phyloP scores from a whole-genome alignment of 2,797 vertebrate genomes.

The Manis crassicaudata region DNA sequence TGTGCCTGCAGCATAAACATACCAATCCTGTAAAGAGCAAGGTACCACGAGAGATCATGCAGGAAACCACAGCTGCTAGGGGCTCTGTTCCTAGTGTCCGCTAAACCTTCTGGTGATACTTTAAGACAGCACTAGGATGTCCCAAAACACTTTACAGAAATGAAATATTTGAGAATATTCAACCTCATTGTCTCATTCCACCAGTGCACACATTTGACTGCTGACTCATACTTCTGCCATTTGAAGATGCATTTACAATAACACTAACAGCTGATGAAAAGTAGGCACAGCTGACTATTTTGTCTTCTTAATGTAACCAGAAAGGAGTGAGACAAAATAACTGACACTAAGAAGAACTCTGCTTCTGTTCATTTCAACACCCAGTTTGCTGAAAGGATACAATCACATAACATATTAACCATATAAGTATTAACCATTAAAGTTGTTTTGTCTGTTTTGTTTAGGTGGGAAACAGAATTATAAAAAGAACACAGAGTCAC shows the following conservation, averaged over 20 bases:
- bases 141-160: constrained; percentile 26
- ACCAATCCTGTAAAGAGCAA: neutral
- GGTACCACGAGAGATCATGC: neutral
- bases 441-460: neutral
- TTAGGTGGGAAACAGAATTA: neutral
- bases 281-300: neutral
- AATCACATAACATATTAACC: neutral
- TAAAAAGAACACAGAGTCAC: neutral
- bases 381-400: neutral
- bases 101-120: neutral
- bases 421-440: neutral
- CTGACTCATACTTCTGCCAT: neutral
- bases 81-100: neutral
- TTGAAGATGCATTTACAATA: neutral
- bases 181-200: neutral
- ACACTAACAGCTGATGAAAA: neutral
- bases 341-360: neutral
- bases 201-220: neutral
- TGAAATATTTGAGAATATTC: neutral
- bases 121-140: neutral
- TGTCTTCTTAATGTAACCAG: neutral
- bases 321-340: constrained; percentile 7
- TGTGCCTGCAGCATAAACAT: neutral
- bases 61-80: neutral
- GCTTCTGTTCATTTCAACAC: neutral